Base-by-base conservation (phyloP, 2,888 invertebrate genomes). In the Apeira syringaria region DNA sequence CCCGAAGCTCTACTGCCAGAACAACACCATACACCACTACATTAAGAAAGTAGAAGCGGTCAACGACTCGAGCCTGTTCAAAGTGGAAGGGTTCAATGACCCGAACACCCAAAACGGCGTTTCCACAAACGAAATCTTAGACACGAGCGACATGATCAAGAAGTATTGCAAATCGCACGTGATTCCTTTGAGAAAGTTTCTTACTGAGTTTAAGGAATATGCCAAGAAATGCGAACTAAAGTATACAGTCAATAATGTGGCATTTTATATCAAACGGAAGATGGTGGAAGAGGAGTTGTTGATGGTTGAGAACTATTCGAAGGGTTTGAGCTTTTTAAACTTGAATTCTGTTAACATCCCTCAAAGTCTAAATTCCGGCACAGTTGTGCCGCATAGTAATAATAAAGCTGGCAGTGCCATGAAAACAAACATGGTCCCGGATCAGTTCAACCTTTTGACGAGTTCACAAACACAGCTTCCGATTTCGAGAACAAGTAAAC, bases 61-160 rank as follows among this genome's bases (percentile, higher is more conserved):
- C 25, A 42, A 41, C 26, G 49, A 41, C 28, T 20, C 45, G 10
- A 33, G 38, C 50, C 2, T 56, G 53, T 38, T 53, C 33, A 73
- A 69, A n/a, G 42, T 69, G 0, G 68, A 72, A 44, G 68, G 65
- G 0, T 68, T 68, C 22, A 58, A 63, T 3, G 58, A 70, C 1
- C 56, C 70, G 12, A 53, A 56, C 3, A 51, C 56, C 2, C 58
- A 65, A 7, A 64, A 62, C 26, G 68, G 62, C 0, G 57, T 64
- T 0, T 64, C 68, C 0, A 56, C 59, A 0, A 51, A 64, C 5
- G 74, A 80, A 15, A 72, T 79, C 6, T 31, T 74, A 0, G 61
- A 67, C 33, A 61, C 72, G 0, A 81, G 80, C 38, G 58, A 59
- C n/a, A 59, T 74, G 43, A 75, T 83, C 5, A 66, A 65, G 32